Conservation (phyloP, 1,140 invertebrate genomes). For the Teleogryllus occipitalis region DNA sequence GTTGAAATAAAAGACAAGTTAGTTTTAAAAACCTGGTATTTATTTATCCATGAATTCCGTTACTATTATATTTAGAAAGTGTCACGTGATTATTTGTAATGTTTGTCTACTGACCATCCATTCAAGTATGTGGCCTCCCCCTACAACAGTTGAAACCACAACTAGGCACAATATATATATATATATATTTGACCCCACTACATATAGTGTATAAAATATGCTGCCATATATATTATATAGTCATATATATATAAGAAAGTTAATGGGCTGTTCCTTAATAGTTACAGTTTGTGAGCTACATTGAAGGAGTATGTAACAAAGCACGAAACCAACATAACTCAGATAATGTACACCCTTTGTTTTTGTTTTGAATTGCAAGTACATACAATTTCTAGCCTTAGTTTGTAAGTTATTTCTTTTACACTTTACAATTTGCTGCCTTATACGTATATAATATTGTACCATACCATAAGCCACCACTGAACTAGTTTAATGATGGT, state of each 20-base stretch:
- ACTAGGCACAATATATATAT: conserved; percentile 16
- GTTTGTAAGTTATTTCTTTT: too few relatives aligned
- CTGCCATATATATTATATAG: conserved; percentile 10
- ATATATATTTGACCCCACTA: conserved; percentile 10
- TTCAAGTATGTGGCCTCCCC: conserved; percentile 16
- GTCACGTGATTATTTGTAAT: conserved; percentile 15
- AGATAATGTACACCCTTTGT: not conserved
- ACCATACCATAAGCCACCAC: too few relatives aligned
- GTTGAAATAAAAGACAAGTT: not conserved
- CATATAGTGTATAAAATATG: conserved; percentile 16
- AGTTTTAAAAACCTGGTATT: conserved; percentile 9
- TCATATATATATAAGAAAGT: conserved; percentile 10
- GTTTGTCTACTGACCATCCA: conserved; percentile 15
- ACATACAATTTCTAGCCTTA: too few relatives aligned
- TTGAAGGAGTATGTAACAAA: not conserved
- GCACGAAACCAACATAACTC: not conserved
- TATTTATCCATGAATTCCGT: conserved; percentile 9
- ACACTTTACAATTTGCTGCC: too few relatives aligned
- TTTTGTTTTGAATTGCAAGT: too few relatives aligned
- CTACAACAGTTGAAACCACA: conserved; percentile 17
- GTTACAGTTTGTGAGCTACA: not conserved
- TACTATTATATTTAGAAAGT: conserved; percentile 18
- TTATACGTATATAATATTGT: too few relatives aligned
- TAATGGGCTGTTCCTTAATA: conserved; percentile 15
- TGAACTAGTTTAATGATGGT: too few relatives aligned